Evolutionary conservation across 2,113 vertebrate species (phyloP), one percentile per base, ranked within the genome.

Genomic region (Tympanuchus pallidicinctus): DNA sequence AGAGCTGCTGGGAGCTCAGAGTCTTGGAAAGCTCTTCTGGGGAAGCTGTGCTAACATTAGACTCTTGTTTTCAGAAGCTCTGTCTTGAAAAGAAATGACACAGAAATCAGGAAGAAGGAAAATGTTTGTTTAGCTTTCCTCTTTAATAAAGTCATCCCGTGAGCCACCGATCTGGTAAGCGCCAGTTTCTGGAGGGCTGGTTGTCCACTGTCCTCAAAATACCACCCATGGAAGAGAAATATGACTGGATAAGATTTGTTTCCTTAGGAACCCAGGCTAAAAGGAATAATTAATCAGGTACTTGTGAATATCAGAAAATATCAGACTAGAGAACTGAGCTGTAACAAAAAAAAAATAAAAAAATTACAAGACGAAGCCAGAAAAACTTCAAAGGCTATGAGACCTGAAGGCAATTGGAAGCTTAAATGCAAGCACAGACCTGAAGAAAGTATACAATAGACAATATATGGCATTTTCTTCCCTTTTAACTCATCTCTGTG

Each of bases 1-100:
- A 69, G 93, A 94, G 88, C 80, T 94, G 82, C 85, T 89, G 89
- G 81, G 81, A 95, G 93, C 79, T 86, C 6, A 85, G 42, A 69
- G 38, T 93, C 88, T 94, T 91, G 85, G 89, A 97, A 97, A 92
- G 61, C 89, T 95, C 91, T 94, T 95, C 69, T 69, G 82, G 90
- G 76, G 86, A 96, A 94, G 83, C 80, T 94, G 83, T 78, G 86
- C 89, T 93, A 95, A 95, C 94, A 93, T 95, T 89, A 95, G 94
- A 87, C 38, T 71, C 87, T 79, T 94, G 89, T 95, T 94, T 96
- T 94, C 91, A 92, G 92, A 89, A 96, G 69, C 12, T 0, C 43
- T 89, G 85, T 80, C 93, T 91, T 97, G 56, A 94, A 93, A 94
- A 92, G 82, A 88, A 97, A 76, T 82, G 34, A 94, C 94, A 96